A percentile compares a stretch with the other conserved stretches of the same genome.
These are phyloP conservation scores for Zophobas morio DNA, from an alignment of 1,140 invertebrate species.

Conservation along the genomic window DNA sequence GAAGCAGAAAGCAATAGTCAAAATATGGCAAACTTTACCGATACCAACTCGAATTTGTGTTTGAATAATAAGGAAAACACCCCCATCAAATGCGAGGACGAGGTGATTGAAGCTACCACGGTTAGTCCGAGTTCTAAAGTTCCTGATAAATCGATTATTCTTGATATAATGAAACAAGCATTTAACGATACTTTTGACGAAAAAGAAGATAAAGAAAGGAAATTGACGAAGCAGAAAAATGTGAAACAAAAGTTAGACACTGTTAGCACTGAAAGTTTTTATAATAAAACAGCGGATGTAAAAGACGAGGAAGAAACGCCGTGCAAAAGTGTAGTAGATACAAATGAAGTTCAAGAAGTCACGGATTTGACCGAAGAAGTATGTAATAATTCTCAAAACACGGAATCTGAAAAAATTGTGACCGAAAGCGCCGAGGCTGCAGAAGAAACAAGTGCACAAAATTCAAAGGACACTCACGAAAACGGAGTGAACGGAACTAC, in stretches of 20 bases:
- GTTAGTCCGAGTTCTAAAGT: constrained; percentile 65
- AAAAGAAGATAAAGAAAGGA: constrained; percentile 54
- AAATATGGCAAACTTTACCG: constrained; percentile 51
- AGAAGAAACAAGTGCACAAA: neutral
- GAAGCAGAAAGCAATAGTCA: constrained; percentile 63
- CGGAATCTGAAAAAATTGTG: neutral
- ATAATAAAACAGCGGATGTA: neutral
- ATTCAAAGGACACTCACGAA: constrained; percentile 19
- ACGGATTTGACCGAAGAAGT: neutral
- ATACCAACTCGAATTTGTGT: constrained; percentile 64
- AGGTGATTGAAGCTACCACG: constrained; percentile 56
- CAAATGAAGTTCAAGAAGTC: constrained; percentile 6
- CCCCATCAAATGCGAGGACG: constrained; percentile 46
- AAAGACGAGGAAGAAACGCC: neutral
- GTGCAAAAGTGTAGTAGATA: neutral
- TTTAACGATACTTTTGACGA: constrained; percentile 64
- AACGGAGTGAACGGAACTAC: constrained; percentile 6
- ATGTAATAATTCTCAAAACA: neutral
- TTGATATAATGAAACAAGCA: constrained; percentile 68
- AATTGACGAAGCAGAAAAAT: neutral
- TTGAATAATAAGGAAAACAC: constrained; percentile 59
- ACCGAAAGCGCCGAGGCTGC: constrained; percentile 3
- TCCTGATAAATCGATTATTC: constrained; percentile 66
- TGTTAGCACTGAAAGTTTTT: neutral
- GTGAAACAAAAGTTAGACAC: constrained; percentile 5